Evolutionary conservation across 2,113 vertebrate species (phyloP).

Genomic region (Daboia siamensis): DNA sequence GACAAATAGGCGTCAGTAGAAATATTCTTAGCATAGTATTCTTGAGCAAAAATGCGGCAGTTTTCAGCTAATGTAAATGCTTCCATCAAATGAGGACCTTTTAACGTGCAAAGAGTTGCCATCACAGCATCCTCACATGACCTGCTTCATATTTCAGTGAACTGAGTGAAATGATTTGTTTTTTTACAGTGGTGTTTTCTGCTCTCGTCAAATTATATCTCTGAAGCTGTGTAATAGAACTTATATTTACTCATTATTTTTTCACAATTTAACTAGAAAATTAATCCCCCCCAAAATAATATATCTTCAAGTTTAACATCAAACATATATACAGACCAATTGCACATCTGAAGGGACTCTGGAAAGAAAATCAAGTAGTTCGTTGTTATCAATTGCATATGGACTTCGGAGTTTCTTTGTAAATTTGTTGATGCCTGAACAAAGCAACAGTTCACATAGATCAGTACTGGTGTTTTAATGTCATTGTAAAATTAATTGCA

Average conservation of each 20-base stretch:
- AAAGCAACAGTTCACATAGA: slow-evolving; percentile 55
- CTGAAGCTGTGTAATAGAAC: neutral
- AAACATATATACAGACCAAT: slow-evolving; percentile 81
- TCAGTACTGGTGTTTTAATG: neutral
- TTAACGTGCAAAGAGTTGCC: neutral
- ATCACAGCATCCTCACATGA: neutral
- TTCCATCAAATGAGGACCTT: neutral
- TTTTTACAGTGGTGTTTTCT: neutral
- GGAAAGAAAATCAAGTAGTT: slow-evolving; percentile 95
- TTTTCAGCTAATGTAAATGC: neutral
- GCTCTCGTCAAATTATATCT: neutral
- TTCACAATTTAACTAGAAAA: neutral
- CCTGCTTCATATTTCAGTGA: rapidly evolving
- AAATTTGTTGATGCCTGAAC: slow-evolving; percentile 96
- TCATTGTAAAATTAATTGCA: neutral
- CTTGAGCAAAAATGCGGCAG: neutral
- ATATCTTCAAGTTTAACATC: neutral
- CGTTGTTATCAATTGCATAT: slow-evolving; percentile 95
- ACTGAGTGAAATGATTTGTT: neutral
- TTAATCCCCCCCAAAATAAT: neutral
- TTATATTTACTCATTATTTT: neutral
- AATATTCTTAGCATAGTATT: neutral
- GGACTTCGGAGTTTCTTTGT: slow-evolving; percentile 97
- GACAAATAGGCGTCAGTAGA: slow-evolving; percentile 2
- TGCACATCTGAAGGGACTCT: slow-evolving; percentile 96